Evolutionary conservation across 2,888 invertebrate species (phyloP), one percentile per base, ranked within the genome.

Genomic region (Aporophyla nigra): DNA sequence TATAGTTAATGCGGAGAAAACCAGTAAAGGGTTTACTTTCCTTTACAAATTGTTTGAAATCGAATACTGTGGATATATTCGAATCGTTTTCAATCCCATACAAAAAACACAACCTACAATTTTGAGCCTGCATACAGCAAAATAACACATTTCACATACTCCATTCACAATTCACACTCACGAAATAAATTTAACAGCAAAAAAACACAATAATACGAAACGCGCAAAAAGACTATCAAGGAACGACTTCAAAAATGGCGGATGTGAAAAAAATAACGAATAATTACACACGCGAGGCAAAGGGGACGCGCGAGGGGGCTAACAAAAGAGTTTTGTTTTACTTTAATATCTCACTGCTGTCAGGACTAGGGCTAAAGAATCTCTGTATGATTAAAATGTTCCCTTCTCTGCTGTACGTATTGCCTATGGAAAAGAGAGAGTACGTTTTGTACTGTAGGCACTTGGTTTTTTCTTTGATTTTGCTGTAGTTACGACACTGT

Each of bases 281-380:
- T 94, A 94, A 94, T 94, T 94, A 94, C 93, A 93, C 92, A 91
- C 89, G 88, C 90, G 87, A 83, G 82, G 83, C 74, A 86, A 88
- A 86, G 87, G 84, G 84, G 84, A 71, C 21, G 71, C 49, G 63
- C 54, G 76, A 78, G 88, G 88, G 87, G 83, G 78, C 71, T 90
- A 92, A 93, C 93, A 94, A 93, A 91, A 93, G 91, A 84, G 91
- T 91, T 90, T 91, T 93, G 93, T 93, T 93, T 93, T 93, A 93
- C 93, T 94, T 94, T 95, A 95, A 95, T 95, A 95, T 94, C 93
- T 95, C 95, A 94, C 92, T 92, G 87, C 92, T 93, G 94, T 93
- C 94, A 91, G 79, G 53, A 56, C 70, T 58, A 72, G 51, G 69
- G 85, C 86, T 89, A 88, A 91, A 93, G 91, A 92, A 92, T 91